These are phyloP conservation scores for Catocala nupta DNA, from an alignment of 2,888 invertebrate genomes.

Conservation along the genomic window DNA sequence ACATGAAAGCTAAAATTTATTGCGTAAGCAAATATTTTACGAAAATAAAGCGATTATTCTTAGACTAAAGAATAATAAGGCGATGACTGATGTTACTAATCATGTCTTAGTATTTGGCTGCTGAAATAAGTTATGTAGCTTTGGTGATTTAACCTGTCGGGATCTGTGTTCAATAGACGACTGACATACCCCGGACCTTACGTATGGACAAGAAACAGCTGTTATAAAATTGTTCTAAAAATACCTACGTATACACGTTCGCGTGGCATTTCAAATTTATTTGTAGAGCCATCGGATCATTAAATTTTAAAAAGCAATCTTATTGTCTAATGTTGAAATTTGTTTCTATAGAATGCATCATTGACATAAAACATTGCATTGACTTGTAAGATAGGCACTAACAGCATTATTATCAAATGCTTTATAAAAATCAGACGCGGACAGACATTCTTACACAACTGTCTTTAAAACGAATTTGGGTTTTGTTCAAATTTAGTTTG, in stretches of 20 bases:
- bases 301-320: too few species aligned
- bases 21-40: constrained; percentile 27
- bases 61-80: constrained; percentile 31
- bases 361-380: too few species aligned
- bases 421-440: too few species aligned
- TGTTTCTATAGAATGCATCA: too few species aligned
- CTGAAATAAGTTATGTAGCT: constrained; percentile 26
- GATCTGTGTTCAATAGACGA: constrained; percentile 27
- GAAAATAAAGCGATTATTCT: constrained; percentile 33
- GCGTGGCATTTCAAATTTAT: neutral
- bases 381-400: too few species aligned
- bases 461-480: constrained; percentile 34
- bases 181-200: constrained; percentile 29
- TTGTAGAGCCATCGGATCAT: neutral
- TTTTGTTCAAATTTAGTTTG: constrained; percentile 37
- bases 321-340: too few species aligned
- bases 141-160: constrained; percentile 21
- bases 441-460: constrained; percentile 6
- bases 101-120: constrained; percentile 35
- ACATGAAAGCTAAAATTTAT: constrained; percentile 24
- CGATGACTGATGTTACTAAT: constrained; percentile 42
- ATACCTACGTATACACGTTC: constrained; percentile 1
- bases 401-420: too few species aligned
- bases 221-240: constrained; percentile 18
- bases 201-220: constrained; percentile 34